Evolutionary conservation across 1,140 invertebrate genomes (phyloP), one percentile per base, ranked within the genome.

Genomic region (Drosophila punjabiensis): DNA sequence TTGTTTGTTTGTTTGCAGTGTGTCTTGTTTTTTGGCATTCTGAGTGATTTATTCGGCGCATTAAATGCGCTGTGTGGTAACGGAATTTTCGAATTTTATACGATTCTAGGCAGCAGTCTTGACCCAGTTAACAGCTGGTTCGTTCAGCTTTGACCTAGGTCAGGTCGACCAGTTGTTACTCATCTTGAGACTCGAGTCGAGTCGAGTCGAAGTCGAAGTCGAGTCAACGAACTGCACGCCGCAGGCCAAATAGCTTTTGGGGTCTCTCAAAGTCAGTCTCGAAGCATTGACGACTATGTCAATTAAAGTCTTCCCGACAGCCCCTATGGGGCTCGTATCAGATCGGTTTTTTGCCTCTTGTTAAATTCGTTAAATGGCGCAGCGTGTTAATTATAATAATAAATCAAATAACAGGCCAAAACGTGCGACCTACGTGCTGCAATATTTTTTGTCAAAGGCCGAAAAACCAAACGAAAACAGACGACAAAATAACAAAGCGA

Each of bases 401-500:
- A 82, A 84, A 88, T 85, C 79, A 82, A 89, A 89, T 90, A 89
- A 90, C 74, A 90, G 82, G 52, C 82, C 67, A 65, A 86, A 90
- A 90, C 76, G 86, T 82, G 82, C 87, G 86, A 90, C 82, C 79
- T 90, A 90, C 82, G 86, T 82, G 86, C 76, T 63, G 71, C 79
- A 78, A 89, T 78, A 77, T 78, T 80, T 77, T 84, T 84, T 89
- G 78, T 88, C 78, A 88, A 84, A 89, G 85, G 81, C 78, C 81
- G 82, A 73, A 84, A 84, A 80, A 53, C 65, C 52, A 35, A 65
- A 71, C 63, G 52, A 87, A 88, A 83, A 82, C 60, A 76, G 60
- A 83, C 76, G 59, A 68, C 66, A 60, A 52, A 65, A 63, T 71
- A 73, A 78, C 74, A 45, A 64, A 62, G 62, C 71, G 85, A 83